A percentile compares a stretch with the other conserved stretches of the same genome.
These are phyloP conservation scores for Acanthornis magna DNA, from an alignment of 2,797 vertebrate species.

Conservation along the genomic window DNA sequence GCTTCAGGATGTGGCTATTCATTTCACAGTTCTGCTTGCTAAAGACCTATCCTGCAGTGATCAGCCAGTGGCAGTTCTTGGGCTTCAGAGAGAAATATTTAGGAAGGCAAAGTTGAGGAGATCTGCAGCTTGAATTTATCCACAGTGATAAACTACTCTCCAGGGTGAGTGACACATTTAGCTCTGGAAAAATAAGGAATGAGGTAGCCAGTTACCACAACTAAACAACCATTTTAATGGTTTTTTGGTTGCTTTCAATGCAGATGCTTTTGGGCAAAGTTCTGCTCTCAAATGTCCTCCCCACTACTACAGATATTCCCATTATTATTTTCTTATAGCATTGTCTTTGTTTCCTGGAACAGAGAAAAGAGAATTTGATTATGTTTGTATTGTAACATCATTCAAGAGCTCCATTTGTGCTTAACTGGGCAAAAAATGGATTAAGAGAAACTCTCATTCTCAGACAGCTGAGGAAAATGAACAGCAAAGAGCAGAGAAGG, in stretches of 20 bases:
- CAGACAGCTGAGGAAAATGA: background rate
- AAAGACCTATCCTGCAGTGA: background rate
- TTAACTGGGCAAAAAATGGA: conserved; percentile 3
- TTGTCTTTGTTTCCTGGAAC: background rate
- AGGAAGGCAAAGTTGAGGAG: background rate
- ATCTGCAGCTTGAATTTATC: background rate
- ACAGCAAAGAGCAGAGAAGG: background rate
- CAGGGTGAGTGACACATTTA: background rate
- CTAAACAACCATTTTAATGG: background rate
- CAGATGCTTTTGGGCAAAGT: background rate
- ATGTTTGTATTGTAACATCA: background rate
- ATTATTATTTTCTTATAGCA: background rate
- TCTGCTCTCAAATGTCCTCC: background rate
- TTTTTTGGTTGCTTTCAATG: background rate
- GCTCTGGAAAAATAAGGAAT: background rate
- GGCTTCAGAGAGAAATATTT: background rate
- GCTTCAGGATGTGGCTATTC: background rate
- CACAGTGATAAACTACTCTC: background rate
- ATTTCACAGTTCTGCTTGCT: background rate
- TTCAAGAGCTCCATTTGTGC: background rate
- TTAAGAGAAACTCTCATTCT: background rate
- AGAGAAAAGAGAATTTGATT: conserved; percentile 29
- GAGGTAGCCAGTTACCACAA: background rate
- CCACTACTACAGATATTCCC: background rate
- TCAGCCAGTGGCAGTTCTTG: background rate